Base-by-base conservation (phyloP, 2,888 invertebrate species). In the Drosophila incognita region DNA sequence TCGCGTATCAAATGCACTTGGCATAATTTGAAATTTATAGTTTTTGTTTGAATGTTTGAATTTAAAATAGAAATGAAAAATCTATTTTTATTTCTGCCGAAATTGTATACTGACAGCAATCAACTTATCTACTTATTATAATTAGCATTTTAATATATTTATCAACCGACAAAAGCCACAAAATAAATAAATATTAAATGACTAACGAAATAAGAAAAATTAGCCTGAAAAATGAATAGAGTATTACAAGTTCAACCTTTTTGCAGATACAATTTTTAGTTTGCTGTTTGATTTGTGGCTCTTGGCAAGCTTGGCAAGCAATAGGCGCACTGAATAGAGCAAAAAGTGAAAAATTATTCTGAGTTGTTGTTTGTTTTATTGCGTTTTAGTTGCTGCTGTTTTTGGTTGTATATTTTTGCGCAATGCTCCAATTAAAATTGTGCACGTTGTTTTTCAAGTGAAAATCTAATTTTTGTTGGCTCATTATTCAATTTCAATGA, bases 371-470 rank as follows among this genome's bases (percentile, higher is more conserved):
- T 74, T 73, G 61, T 69, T 79, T 66, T 48, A 51, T 73, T 75
- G 57, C 59, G 59, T 69, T 73, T 81, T 63, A 54, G 66, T 65
- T 51, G 69, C 52, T 70, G 66, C 38, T 54, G 15, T 46, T 75
- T 53, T 53, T 54, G 69, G 57, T 59, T 69, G 48, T 68, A 74
- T 74, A 76, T 74, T 86, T 86, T 83, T 86, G 89, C 82, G 89
- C 87, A 83, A 73, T 83, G 84, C 60, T 81, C 76, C 67, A 88
- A 83, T 88, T 88, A 81, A 76, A 69, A 81, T 27, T 72, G 67
- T 74, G 72, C 67, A 74, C 74, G 51, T 48, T 63, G 64, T 65
- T 70, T 75, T 67, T 68, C 70, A 69, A 56, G 72, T 74, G 74
- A 64, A 73, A 68, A 69, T 63, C 56, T 59, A 65, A 76, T 60